Evolutionary conservation across 2,888 invertebrate species (phyloP), one percentile per base, ranked within the genome.

Genomic region (Leptopterna dolabrata): DNA sequence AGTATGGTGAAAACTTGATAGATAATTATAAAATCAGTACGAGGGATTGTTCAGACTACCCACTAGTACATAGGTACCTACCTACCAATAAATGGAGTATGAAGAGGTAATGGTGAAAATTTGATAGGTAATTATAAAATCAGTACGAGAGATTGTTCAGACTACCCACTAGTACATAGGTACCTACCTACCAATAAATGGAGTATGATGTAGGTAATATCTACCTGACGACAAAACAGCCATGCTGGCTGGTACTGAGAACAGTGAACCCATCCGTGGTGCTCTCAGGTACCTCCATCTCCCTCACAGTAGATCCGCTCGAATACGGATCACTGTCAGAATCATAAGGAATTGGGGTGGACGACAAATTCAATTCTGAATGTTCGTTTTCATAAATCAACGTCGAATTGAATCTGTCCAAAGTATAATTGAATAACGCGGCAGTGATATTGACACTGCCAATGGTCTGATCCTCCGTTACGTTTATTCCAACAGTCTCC

Each of bases 211-310:
- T 4, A 36, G 2, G 2, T 36, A 36, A n/a, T n/a, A n/a, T n/a
- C 11, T 63, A 63, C 63, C 24, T 63, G 24, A 63, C 19, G 7
- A 24, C 7, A 19, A 63, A 63, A 63, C 63, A 63, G 6, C 27
- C 63, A 19, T 0, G 27, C 1, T 36, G 70, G 47, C 84, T 80
- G 14, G 73, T 29, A 76, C 88, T 91, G 36, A 87, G 88, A 6
- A 88, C 70, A 81, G 87, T 87, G 27, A 89, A 80, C 16, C 89
- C 87, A 6, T 89, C 86, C 71, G 82, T 47, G 9, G 86, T 76
- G n/a, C 88, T 76, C 9, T 89, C 88, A 30, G 90, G 90, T 87
- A 89, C 90, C 89, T 93, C 92, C 0, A 4, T 19, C 4, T n/a
- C 63, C 24, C 24, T 7, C 24, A 24, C 9, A 4, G 11, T 63